Base-by-base conservation (phyloP, 2,888 invertebrate species). In the Dendrolimus houi region DNA sequence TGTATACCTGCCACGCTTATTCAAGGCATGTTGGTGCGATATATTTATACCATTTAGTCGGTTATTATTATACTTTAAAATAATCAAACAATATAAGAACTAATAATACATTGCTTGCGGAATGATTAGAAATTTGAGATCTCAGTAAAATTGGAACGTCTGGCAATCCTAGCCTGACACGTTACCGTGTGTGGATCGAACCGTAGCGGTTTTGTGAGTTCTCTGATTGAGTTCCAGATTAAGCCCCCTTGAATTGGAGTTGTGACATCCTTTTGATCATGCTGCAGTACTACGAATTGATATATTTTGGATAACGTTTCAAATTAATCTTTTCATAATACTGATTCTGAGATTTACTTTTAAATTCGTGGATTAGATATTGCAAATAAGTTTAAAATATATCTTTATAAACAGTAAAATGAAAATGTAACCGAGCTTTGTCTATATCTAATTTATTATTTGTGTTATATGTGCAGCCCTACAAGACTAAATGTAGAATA, bases 141-240 rank as follows among this genome's bases (percentile, higher is more conserved):
- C 47, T 8, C 47, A 9, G 29, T 54, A 42, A 55, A 54, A 41
- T 41, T 60, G 40, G 40, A 55, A 53, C 53, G 54, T 59, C 56
- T 57, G 40, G 55, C 56, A 52, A 52, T 42, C 17, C 14, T 52
- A 14, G 59, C 67, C 68, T 63, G 63, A 67, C 47, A 47, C 47
- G 6, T 47, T 3, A 9, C 47, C 47, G 64, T 67, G 71, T 56
- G 58, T 75, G 75, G 77, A 78, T 77, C 77, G 75, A 78, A 78
- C 74, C 74, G 77, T 79, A 78, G 77, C 83, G 77, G 77, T 75
- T 79, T 77, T 77, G 81, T 81, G 74, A 82, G 79, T 75, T 66
- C 75, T 73, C 71, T 83, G 84, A 87, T 86, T 82, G 83, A 77
- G 79, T 85, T 85, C 83, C 83, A 79, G 81, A 84, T 84, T 82